phyloP scores from a whole-genome alignment of 92 coral and sea anemone species.

The Heliopora coerulea region DNA sequence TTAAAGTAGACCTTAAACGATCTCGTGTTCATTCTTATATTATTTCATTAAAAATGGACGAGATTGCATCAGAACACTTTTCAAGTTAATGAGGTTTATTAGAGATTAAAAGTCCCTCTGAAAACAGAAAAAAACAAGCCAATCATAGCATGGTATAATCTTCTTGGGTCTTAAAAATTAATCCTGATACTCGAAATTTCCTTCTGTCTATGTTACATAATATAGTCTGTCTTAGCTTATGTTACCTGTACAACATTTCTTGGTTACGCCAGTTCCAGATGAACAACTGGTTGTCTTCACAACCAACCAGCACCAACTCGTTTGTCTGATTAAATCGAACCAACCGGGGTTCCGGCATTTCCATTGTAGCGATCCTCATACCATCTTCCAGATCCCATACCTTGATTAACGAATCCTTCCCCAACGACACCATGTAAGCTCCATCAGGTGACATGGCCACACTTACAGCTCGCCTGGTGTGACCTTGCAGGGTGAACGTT shows the following conservation, averaged over 20 bases:
- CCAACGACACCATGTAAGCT: conserved; percentile 47
- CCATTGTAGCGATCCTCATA: background rate
- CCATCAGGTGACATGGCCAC: conserved; percentile 46
- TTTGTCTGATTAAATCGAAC: conserved; percentile 43
- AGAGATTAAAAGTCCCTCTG: too few species aligned
- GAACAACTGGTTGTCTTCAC: conserved; percentile 45
- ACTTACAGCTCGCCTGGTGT: conserved; percentile 42
- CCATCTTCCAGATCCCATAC: conserved; percentile 38
- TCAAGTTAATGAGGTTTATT: too few species aligned
- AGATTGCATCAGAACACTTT: too few species aligned
- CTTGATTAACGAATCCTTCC: conserved; percentile 42
- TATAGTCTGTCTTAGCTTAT: too few species aligned
- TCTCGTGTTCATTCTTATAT: too few species aligned
- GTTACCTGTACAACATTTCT: background rate
- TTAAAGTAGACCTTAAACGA: too few species aligned
- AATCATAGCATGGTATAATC: too few species aligned
- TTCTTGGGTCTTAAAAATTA: too few species aligned
- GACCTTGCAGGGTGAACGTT: conserved; percentile 42
- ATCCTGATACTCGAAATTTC: too few species aligned
- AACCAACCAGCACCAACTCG: conserved; percentile 41
- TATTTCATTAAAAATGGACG: too few species aligned
- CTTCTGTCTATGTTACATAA: too few species aligned
- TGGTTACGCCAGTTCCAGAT: conserved; percentile 49
- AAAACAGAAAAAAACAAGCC: too few species aligned
- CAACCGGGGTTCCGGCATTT: conserved; percentile 47